Base-by-base conservation (phyloP, 1,140 invertebrate species). In the Leptinotarsa undecemlineata region DNA sequence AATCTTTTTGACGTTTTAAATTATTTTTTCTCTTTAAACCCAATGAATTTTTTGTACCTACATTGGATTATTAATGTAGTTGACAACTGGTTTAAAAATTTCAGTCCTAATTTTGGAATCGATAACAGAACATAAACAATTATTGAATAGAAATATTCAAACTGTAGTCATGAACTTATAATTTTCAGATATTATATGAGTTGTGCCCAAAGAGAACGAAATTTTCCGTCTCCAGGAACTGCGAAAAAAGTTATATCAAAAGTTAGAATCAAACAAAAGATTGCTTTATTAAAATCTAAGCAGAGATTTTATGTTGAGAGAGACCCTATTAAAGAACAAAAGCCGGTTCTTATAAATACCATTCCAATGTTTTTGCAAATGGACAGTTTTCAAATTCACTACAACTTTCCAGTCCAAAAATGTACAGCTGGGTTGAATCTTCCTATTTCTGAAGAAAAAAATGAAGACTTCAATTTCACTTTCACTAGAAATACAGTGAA, bases 191-290 rank as follows among this genome's bases (percentile, higher is more conserved):
- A 57, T 11, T 13, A 48, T 6, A 48, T n/a, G 8, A 23, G 5
- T 21, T 69, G 33, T 48, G 42, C n/a, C 8, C n/a, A 69, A 51
- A 19, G 17, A 48, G 33, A 17, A n/a, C n/a, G 47, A 8, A 42
- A 48, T 14, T 19, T 14, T 15, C 33, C 48, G 20, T 20, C 68
- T 6, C 68, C 8, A 69, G 23, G 51, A 57, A 57, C 51, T 42
- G 6, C 33, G 8, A n/a, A 17, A 69, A 51, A 33, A 57, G 15
- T 4, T 4, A 13, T 61, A 26, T 61, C 48, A 17, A 48, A 47
- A 13, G 33, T 71, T 13, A 33, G 23, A 71, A 17, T n/a, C 3
- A 71, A 71, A 17, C 69, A 71, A 61, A 71, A 33, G 57, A 51
- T 23, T 4, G 69, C 69, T 6, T 3, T 60, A 61, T 21, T 23